These are phyloP conservation scores for Drosophila lini DNA, from an alignment of 1,140 invertebrate species.

Conservation along the genomic window DNA sequence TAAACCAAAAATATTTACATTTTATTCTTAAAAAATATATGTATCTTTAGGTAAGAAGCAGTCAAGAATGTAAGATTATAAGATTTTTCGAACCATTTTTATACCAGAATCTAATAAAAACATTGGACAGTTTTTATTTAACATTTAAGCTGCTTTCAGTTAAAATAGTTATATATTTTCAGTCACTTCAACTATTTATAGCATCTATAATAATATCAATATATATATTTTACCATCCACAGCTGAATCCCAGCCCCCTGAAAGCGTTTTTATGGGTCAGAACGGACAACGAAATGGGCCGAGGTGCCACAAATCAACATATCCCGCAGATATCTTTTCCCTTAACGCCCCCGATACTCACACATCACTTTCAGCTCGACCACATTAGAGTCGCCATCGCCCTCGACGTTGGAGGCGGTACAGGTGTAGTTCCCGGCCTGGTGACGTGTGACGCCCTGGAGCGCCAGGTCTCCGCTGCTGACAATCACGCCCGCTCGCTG, in stretches of 20 bases:
- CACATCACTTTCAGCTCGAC: conserved; percentile 94
- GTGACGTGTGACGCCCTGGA: conserved; percentile 90
- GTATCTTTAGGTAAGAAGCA: no score
- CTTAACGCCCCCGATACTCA: conserved; percentile 86
- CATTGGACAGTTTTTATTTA: no score
- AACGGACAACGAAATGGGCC: background rate
- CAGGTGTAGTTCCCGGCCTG: conserved; percentile 95
- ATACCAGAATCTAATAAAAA: no score
- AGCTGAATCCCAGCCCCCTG: background rate
- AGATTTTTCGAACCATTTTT: no score
- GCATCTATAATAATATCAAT: no score
- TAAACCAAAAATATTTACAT: no score
- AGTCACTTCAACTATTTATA: no score
- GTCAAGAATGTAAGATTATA: no score
- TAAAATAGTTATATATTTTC: no score
- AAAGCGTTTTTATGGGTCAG: conserved; percentile 25
- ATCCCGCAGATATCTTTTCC: background rate
- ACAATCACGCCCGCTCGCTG: conserved; percentile 92
- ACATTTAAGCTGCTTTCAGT: no score
- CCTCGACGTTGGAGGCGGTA: conserved; percentile 94
- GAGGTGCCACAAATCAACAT: conserved; percentile 26
- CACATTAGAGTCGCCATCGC: conserved; percentile 92
- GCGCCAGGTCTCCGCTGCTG: conserved; percentile 91
- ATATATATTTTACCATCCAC: background rate
- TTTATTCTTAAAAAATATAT: no score